Percentiles rank a stretch among this genome's conserved stretches.
Conservation (phyloP, 2,113 vertebrate genomes). For the Pomatorhinus ruficollis region DNA sequence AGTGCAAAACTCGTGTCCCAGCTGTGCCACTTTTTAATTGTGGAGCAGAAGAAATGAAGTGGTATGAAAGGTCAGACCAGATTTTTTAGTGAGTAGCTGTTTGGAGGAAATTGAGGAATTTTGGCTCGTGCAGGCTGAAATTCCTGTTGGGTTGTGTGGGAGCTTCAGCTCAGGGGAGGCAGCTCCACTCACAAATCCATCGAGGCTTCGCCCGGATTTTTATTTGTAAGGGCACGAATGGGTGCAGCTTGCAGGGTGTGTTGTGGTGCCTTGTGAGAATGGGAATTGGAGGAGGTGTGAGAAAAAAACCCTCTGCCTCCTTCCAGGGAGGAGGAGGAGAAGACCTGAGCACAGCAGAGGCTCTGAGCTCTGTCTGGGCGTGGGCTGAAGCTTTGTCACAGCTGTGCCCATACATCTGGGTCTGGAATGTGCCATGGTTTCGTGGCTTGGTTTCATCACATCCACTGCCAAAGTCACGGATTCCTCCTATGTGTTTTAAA, state of each 20-base stretch:
- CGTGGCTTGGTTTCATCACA: fast-evolving
- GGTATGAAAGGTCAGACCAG: not conserved
- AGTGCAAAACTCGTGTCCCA: fast-evolving
- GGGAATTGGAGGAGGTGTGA: not conserved
- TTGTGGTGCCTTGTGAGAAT: not conserved
- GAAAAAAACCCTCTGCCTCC: not conserved
- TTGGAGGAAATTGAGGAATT: constrained; percentile 58
- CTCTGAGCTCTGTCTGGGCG: not conserved
- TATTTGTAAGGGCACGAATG: not conserved
- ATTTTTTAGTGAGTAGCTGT: not conserved
- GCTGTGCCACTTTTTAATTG: not conserved
- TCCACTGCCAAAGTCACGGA: not conserved
- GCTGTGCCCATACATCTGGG: not conserved
- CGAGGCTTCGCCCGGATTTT: not conserved
- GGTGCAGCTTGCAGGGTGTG: not conserved
- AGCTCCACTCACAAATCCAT: fast-evolving
- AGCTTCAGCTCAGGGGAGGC: not conserved
- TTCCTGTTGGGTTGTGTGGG: constrained; percentile 54
- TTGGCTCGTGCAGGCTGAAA: constrained; percentile 13
- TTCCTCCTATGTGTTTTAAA: constrained; percentile 14
- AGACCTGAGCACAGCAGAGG: not conserved
- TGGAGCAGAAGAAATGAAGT: not conserved
- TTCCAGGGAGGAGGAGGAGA: not conserved
- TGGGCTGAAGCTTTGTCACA: not conserved
- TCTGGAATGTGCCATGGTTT: not conserved